Percentiles rank a stretch among this genome's conserved stretches.
phyloP scores from a whole-genome alignment of 2,888 invertebrate species.

The Enchytraeus crypticus region DNA sequence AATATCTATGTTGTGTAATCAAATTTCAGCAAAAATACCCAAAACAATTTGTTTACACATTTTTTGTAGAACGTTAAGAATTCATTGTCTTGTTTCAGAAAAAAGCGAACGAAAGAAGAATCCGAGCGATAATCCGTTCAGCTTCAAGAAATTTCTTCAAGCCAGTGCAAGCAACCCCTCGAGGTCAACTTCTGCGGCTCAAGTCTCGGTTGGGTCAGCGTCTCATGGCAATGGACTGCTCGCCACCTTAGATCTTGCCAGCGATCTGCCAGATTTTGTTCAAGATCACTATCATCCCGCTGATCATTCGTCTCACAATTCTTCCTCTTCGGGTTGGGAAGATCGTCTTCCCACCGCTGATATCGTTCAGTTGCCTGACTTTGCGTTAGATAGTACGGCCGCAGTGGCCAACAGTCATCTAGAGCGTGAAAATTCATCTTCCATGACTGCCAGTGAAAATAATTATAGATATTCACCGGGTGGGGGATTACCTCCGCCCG shows the following conservation, averaged over 20 bases:
- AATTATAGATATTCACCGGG: too few relatives aligned
- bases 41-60: too few relatives aligned
- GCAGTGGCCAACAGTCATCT: neutral
- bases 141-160: conserved; percentile 44
- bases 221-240: conserved; percentile 4
- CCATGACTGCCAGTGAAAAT: too few relatives aligned
- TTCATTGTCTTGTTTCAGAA: neutral
- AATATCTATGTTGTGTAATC: neutral
- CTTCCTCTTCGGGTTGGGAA: neutral
- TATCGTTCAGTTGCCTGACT: conserved; percentile 33
- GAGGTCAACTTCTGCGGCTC: neutral
- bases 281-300: conserved; percentile 33
- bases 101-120: neutral
- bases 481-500: neutral
- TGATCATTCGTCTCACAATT: neutral
- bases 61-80: neutral
- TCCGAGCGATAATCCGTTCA: conserved; percentile 39
- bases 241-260: conserved; percentile 32
- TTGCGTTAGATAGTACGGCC: conserved; percentile 28
- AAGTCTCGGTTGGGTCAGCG: neutral
- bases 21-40: too few relatives aligned
- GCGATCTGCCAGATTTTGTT: conserved; percentile 45
- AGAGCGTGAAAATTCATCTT: neutral
- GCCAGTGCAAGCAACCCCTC: neutral
- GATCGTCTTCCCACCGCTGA: conserved; percentile 5